Base-by-base conservation (phyloP, 2,888 invertebrate genomes). In the Lasiommata megera region DNA sequence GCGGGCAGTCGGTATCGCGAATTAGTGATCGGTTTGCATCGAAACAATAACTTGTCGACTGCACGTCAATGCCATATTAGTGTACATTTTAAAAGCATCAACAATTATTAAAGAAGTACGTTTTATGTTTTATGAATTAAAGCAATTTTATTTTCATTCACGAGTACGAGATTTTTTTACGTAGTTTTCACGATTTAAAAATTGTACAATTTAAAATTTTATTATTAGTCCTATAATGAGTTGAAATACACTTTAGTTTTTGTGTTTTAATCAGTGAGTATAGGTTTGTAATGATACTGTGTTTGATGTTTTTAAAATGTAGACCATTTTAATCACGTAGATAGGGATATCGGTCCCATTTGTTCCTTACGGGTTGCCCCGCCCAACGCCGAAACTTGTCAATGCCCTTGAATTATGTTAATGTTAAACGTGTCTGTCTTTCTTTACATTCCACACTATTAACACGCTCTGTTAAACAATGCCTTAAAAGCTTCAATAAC, bases 341-440 rank as follows among this genome's bases (percentile, higher is more conserved):
- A 69, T 83, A 84, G 84, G 86, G 80, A 74, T 72, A 73, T 68
- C 73, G 74, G 70, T 77, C 75, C 72, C 74, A 74, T 70, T 67
- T 70, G 67, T 79, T 72, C 66, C 62, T 79, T 53, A 76, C 76
- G 84, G 87, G 88, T 82, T 76, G 74, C 89, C 89, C 89, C 88
- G 89, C 89, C 89, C 88, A 84, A 80, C 85, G 89, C 89, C 89
- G 80, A 83, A 81, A 82, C 71, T 79, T 75, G 64, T 75, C 28
- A 71, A 73, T 83, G 69, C 80, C 81, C 80, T 80, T 74, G 57
- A 71, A 68, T 70, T 70, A 67, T 74, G 72, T 70, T 73, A 69
- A 74, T 76, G 71, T 72, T 71, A 67, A 75, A 76, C 72, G 80
- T 71, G 76, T 82, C 68, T 80, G 67, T 79, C 77, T 75, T 76